Evolutionary conservation across 2,113 vertebrate genomes (phyloP).

Genomic region (Ciconia boyciana): DNA sequence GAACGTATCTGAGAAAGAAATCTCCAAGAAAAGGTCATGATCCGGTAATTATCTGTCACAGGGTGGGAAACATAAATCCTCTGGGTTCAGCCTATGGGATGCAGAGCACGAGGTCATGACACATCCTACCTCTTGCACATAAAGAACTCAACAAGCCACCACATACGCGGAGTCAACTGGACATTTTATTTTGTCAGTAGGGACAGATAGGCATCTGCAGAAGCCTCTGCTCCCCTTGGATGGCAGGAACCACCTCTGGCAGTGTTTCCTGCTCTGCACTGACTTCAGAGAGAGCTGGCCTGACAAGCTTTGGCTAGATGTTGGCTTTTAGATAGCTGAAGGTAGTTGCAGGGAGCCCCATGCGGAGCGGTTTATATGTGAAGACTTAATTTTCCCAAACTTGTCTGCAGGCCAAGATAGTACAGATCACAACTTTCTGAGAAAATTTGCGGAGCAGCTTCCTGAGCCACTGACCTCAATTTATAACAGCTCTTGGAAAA

Average conservation of each 20-base stretch:
- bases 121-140: accelerated
- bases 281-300: background rate
- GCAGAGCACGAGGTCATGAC: background rate
- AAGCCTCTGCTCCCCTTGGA: background rate
- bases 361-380: accelerated
- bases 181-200: background rate
- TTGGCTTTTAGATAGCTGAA: background rate
- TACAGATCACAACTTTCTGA: background rate
- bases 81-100: background rate
- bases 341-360: accelerated
- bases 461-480: background rate
- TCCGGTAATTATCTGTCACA: background rate
- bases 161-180: background rate
- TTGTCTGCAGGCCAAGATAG: background rate
- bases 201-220: background rate
- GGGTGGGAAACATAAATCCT: background rate
- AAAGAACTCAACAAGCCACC: background rate
- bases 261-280: background rate
- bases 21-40: background rate
- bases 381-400: background rate
- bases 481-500: background rate
- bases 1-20: background rate
- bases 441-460: background rate
- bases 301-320: background rate
- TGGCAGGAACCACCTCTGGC: background rate